Percentiles rank a stretch among this genome's conserved stretches.
Evolutionary conservation across 2,888 invertebrate genomes (phyloP).

Genomic region (Drosophila nr. fundita): DNA sequence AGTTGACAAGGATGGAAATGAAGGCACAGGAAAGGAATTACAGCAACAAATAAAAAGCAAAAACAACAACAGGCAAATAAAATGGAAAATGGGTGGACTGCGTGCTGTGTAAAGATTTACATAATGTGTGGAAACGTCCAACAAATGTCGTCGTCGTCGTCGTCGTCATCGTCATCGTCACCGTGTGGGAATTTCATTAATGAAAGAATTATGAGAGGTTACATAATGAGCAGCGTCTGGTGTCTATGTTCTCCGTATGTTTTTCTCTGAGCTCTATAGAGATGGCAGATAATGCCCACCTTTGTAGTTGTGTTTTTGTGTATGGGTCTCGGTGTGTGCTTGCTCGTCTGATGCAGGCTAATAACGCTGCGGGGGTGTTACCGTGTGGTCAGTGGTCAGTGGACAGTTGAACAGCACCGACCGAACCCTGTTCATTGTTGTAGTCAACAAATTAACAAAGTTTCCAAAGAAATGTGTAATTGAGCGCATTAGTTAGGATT

Average conservation of each 20-base stretch:
- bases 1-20: slow-evolving; percentile 74
- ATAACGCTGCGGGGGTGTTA: slow-evolving; percentile 66
- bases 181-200: slow-evolving; percentile 78
- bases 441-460: slow-evolving; percentile 75
- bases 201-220: slow-evolving; percentile 80
- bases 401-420: slow-evolving; percentile 13
- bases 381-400: slow-evolving; percentile 37
- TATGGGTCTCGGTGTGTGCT: slow-evolving; percentile 21
- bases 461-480: slow-evolving; percentile 75
- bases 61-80: slow-evolving; percentile 24
- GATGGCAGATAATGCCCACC: slow-evolving; percentile 64
- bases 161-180: slow-evolving; percentile 38
- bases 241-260: neutral
- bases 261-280: slow-evolving; percentile 14
- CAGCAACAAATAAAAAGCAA: neutral
- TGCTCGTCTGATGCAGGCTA: slow-evolving; percentile 46
- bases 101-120: slow-evolving; percentile 77
- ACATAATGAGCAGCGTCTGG: slow-evolving; percentile 67
- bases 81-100: slow-evolving; percentile 66
- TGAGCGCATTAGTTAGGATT: slow-evolving; percentile 58
- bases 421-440: slow-evolving; percentile 57
- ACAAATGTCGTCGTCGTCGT: slow-evolving; percentile 54
- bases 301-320: slow-evolving; percentile 7
- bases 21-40: slow-evolving; percentile 26
- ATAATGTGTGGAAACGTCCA: slow-evolving; percentile 69